These are phyloP conservation scores for Dromococcyx pavoninus DNA, from an alignment of 2,797 vertebrate genomes.

Conservation along the genomic window DNA sequence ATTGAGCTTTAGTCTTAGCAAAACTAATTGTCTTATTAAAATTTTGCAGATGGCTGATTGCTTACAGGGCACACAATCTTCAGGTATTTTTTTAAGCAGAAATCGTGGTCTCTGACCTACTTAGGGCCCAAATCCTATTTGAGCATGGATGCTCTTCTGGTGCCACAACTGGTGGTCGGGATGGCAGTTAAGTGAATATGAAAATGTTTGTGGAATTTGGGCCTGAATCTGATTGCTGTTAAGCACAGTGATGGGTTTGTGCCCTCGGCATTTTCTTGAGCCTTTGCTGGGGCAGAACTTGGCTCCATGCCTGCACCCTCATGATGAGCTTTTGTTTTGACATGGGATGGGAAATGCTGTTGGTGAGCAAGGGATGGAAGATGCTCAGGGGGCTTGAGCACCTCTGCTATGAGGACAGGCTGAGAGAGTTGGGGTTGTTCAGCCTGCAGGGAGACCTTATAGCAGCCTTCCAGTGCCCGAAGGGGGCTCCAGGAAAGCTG, in stretches of 20 bases:
- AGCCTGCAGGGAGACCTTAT: too few species aligned
- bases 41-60: conserved; percentile 11
- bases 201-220: not conserved
- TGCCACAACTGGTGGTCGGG: not conserved
- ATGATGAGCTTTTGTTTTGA: accelerated
- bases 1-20: not conserved
- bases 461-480: too few species aligned
- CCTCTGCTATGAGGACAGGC: too few species aligned
- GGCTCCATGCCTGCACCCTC: not conserved
- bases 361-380: accelerated
- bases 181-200: not conserved
- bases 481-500: too few species aligned
- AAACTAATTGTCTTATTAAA: conserved; percentile 7
- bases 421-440: too few species aligned
- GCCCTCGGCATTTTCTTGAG: not conserved
- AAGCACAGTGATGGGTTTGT: not conserved
- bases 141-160: not conserved
- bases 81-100: conserved; percentile 24
- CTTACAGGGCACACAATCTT: not conserved
- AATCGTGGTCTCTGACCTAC: not conserved
- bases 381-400: too few species aligned
- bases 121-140: conserved; percentile 40
- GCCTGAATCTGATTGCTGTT: not conserved
- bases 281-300: not conserved
- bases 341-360: not conserved